Evolutionary conservation across 2,888 invertebrate genomes (phyloP), one percentile per base, ranked within the genome.

Genomic region (Dascillus cervinus): DNA sequence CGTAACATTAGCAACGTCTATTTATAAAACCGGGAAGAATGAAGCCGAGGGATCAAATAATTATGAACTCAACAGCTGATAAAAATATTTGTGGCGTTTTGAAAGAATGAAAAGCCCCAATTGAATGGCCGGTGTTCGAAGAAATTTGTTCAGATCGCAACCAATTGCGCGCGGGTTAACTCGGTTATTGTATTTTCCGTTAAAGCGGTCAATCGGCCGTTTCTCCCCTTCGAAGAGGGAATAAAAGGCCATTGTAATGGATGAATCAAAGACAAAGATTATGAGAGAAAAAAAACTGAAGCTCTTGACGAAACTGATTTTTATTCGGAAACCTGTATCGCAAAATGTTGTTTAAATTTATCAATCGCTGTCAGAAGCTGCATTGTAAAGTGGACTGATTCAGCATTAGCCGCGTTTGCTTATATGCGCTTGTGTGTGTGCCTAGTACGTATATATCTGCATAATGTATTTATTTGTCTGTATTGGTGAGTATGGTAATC

Each of bases 171-270:
- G 38, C 44, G 47, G 43, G n/a, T n/a, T 45, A 44, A 47, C 47
- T 50, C 48, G 47, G 46, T 47, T 49, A 49, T 50, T 50, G 47
- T 49, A 43, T 48, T 50, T 43, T 48, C 44, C 39, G 43, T 48
- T 43, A 35, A 43, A 48, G 39, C 41, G 48, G 50, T 47, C 48
- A 48, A 49, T 46, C 44, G 47, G 23, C 41, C 38, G 41, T 41
- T 41, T 38, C 27, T 38, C 26, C 37, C 29, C 26, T 24, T 19
- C 21, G 24, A 22, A 21, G 13, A n/a, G n/a, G n/a, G 41, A 34
- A 46, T 41, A 43, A 46, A 43, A 41, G 43, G 32, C 36, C 30
- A 26, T 39, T 33, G 34, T 41, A 46, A 44, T 44, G 44, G 43
- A 46, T 37, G 34, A 43, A 33, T 29, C 26, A 29, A 15, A 17